phyloP scores from a whole-genome alignment of 1,140 invertebrate species.

The Saccostrea glomerata region DNA sequence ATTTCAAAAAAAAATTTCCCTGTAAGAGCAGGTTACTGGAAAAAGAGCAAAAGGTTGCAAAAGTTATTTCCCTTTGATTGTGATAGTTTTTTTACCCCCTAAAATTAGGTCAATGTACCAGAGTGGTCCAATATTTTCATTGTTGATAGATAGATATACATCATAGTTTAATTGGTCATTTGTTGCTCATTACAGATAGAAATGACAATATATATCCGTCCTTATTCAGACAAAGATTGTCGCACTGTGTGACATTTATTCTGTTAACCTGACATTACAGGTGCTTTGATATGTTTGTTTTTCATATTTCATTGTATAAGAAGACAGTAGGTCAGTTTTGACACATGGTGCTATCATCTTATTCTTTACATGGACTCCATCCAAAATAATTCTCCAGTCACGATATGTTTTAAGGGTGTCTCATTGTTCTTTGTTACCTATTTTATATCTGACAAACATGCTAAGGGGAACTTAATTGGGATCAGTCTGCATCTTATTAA shows the following conservation, averaged over 20 bases:
- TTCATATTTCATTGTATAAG: not conserved
- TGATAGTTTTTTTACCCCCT: not conserved
- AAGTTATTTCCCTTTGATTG: slow-evolving; percentile 23
- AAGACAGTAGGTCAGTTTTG: not conserved
- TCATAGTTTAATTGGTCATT: not conserved
- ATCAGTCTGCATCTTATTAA: not conserved
- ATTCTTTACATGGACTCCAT: not conserved
- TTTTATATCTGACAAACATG: not conserved
- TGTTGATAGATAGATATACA: not conserved
- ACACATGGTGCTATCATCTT: not conserved
- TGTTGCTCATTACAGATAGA: not conserved
- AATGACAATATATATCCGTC: not conserved
- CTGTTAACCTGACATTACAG: slow-evolving; percentile 28
- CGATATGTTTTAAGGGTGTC: not conserved
- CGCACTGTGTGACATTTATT: not conserved
- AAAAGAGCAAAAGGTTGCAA: not conserved
- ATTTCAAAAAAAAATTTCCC: not conserved
- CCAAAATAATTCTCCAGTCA: not conserved
- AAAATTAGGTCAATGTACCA: not conserved
- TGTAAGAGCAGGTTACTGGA: not conserved
- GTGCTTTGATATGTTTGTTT: slow-evolving; percentile 25
- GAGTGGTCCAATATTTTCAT: not conserved
- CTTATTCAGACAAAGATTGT: not conserved
- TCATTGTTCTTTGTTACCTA: not conserved
- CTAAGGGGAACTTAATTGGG: not conserved